Evolutionary conservation across 2,113 vertebrate genomes (phyloP), one percentile per base, ranked within the genome.

Genomic region (Passerina amoena): DNA sequence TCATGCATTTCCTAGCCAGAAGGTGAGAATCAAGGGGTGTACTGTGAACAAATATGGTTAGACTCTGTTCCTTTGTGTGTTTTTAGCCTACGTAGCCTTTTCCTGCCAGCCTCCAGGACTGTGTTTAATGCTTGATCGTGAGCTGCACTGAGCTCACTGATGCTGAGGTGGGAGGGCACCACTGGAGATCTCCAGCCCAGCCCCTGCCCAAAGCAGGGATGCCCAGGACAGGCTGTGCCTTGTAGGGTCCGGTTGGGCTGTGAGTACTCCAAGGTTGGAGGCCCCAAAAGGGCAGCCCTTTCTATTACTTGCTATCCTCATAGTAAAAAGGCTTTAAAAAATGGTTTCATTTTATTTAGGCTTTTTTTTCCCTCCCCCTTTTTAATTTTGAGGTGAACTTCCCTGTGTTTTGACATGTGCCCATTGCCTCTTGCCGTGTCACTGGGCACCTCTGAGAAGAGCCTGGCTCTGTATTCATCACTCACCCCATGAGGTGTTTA

Each of bases 291-390:
- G 31, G 23, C 53, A 81, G 23, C n/a, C 19, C 37, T 51, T 87
- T 18, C 23, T 44, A 37, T 30, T 84, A 33, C 11, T 57, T 78
- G 31, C 9, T 2, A 16, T 23, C 22, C 42, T 75, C 0, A 0
- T 28, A 57, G 27, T 42, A 69, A 78, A 84, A 53, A 48, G 14
- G 3, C 5, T 44, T 45, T 20, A 0, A 1, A 31, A 65, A 47
- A 37, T 11, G 0, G 9, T 22, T 81, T 28, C 2, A 63, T 30
- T 45, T 22, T 47, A 37, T 48, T 68, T 61, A 33, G 27, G 5
- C 3, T 8, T 30, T 31, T 30, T 15, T 14, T 35, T 9, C 7
- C 7, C 33, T 6, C 5, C 7, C 2, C 10, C 2, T 33, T 81
- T 66, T 78, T n/a, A 68, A 48, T 64, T 45, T 14, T 60, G 37